Evolutionary conservation across 2,888 invertebrate species (phyloP).

Genomic region (Branchinecta sandiegonensis): DNA sequence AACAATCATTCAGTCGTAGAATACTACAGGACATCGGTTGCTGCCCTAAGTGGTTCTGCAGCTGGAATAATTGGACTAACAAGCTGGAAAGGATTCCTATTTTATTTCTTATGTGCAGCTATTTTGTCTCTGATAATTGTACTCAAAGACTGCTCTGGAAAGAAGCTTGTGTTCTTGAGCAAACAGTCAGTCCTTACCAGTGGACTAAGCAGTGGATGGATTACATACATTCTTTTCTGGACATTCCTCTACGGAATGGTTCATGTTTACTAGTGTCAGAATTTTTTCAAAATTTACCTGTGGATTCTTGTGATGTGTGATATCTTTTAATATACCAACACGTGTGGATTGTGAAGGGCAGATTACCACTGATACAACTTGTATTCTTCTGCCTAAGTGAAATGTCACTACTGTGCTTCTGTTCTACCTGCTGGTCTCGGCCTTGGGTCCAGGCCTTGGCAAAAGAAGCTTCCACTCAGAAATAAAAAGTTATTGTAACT

Average conservation of each 20-base stretch:
- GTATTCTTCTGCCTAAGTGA: too few relatives aligned
- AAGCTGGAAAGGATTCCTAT: conserved; percentile 9
- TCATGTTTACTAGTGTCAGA: neutral
- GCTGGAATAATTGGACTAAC: conserved; percentile 12
- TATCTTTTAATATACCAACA: too few relatives aligned
- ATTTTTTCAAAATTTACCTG: too few relatives aligned
- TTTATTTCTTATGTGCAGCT: neutral
- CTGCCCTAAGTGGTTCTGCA: conserved; percentile 4
- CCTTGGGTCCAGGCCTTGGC: too few relatives aligned
- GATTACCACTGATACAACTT: too few relatives aligned
- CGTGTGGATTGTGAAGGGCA: too few relatives aligned
- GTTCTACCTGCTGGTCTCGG: too few relatives aligned
- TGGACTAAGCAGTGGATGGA: conserved; percentile 12
- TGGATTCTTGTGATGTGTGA: too few relatives aligned
- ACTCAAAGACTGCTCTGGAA: neutral
- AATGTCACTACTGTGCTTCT: too few relatives aligned
- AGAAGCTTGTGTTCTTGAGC: neutral
- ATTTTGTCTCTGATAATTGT: neutral
- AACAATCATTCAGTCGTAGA: conserved; percentile 7
- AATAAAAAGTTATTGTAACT: too few relatives aligned
- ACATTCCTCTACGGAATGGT: conserved; percentile 11
- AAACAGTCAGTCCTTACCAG: conserved; percentile 1
- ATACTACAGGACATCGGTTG: conserved; percentile 11
- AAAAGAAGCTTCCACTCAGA: too few relatives aligned
- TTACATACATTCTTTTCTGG: neutral